Conservation (phyloP, 2,113 vertebrate species). For the Origma solitaria region DNA sequence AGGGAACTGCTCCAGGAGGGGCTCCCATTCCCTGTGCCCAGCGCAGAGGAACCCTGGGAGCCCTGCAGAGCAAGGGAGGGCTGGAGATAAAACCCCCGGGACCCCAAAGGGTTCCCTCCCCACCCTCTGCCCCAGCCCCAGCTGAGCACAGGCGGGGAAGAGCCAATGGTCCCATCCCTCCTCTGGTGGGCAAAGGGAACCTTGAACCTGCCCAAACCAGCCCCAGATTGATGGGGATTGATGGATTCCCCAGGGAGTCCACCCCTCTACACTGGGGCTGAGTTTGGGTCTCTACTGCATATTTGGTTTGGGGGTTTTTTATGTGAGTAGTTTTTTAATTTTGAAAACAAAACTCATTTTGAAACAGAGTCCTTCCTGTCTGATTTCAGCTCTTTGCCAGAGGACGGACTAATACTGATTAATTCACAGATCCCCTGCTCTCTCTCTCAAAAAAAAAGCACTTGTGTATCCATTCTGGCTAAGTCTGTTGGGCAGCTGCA, state of each 20-base stretch:
- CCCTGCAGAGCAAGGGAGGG: no score
- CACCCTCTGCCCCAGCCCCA: background rate
- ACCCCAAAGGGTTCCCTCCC: fast-evolving
- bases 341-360: background rate
- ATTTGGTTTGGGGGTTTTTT: background rate
- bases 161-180: background rate
- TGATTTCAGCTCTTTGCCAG: background rate
- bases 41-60: background rate
- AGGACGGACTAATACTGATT: background rate
- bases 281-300: background rate
- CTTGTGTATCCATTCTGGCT: constrained; percentile 1
- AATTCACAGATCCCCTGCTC: background rate
- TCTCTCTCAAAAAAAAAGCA: background rate
- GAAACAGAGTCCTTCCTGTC: background rate
- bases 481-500: constrained; percentile 59
- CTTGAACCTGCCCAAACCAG: background rate
- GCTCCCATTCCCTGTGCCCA: background rate
- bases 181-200: background rate
- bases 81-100: background rate
- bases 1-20: fast-evolving
- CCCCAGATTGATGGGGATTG: background rate
- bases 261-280: fast-evolving
- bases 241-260: background rate
- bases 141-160: background rate
- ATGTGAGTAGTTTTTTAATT: background rate